phyloP scores from a whole-genome alignment of 92 coral and sea anemone species.

The Porites rus region DNA sequence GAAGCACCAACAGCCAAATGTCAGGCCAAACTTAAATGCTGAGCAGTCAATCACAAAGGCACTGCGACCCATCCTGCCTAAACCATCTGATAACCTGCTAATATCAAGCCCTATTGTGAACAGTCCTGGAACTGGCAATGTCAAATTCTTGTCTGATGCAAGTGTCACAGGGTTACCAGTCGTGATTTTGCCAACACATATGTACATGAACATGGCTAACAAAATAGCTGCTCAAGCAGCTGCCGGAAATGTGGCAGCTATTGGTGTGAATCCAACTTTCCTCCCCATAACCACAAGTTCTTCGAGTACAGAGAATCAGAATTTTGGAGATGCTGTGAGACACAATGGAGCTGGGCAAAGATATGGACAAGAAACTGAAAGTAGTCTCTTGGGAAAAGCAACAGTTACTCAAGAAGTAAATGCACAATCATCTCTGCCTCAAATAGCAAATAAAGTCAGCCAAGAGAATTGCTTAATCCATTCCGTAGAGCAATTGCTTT shows the following conservation, averaged over 20 bases:
- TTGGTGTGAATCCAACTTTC: slow-evolving; percentile 30
- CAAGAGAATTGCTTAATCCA: background rate
- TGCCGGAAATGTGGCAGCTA: slow-evolving; percentile 36
- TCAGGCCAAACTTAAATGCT: slow-evolving; percentile 56
- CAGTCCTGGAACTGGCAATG: background rate
- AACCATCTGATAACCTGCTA: slow-evolving; percentile 65
- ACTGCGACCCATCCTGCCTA: slow-evolving; percentile 92
- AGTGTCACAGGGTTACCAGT: slow-evolving; percentile 40
- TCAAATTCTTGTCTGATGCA: slow-evolving; percentile 12
- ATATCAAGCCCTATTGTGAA: slow-evolving; percentile 6
- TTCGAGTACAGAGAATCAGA: background rate
- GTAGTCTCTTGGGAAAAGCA: background rate
- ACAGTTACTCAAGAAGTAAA: background rate
- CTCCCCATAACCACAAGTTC: slow-evolving; percentile 32
- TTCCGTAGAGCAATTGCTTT: slow-evolving; percentile 21
- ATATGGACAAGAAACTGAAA: background rate
- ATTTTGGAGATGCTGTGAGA: background rate
- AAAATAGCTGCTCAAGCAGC: slow-evolving; percentile 72
- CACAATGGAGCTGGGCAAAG: slow-evolving; percentile 1
- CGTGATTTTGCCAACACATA: slow-evolving; percentile 72
- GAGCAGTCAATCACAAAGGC: slow-evolving; percentile 57
- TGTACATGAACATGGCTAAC: slow-evolving; percentile 65
- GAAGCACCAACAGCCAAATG: slow-evolving; percentile 80
- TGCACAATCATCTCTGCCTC: slow-evolving; percentile 15
- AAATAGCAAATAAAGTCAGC: background rate